Evolutionary conservation across 2,113 vertebrate genomes (phyloP), one percentile per base, ranked within the genome.

Genomic region (Larimichthys polyactis): DNA sequence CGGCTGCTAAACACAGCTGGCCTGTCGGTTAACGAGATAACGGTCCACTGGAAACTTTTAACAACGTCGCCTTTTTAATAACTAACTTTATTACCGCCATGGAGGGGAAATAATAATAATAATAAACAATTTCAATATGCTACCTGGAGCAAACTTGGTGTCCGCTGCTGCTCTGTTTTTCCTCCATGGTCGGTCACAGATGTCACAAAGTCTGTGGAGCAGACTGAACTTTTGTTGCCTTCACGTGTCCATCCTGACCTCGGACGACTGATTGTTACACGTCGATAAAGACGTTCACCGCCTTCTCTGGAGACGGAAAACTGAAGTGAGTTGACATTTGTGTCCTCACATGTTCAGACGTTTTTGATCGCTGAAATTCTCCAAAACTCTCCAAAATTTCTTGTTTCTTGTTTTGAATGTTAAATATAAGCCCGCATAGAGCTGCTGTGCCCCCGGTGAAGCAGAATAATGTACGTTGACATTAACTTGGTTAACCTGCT

Each of bases 151-250:
- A 71, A 89, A 88, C 6, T 1, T 40, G 1, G 17, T 43, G 12
- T 82, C 81, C 52, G 48, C n/a, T 0, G 7, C 15, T 66, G 64
- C 17, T 55, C 43, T 49, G 22, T 67, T 90, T 78, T 64, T 81
- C 86, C 68, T 92, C 92, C 93, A 93, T 94, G 27, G 1, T 12
- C 93, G 27, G 1, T 11, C 17, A 57, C 5, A 66, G 57, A 62
- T 79, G 40, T 84, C 57, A 70, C 78, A 83, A 83, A 89, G 70
- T 89, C 32, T 48, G 58, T 3, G 2, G 11, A 7, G 32, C 1
- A 36, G 32, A 32, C 64, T 55, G 72, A 91, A 92, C 84, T 84
- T 92, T 78, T 79, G 91, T 4, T 90, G 90, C 84, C 10, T 91
- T 93, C 81, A 88, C 0, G 82, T 75, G 29, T 3, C 65, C 62